Percentiles rank a stretch among this genome's conserved stretches.
These are phyloP conservation scores for Phortica variegata DNA, from an alignment of 1,140 invertebrate genomes.

Conservation along the genomic window DNA sequence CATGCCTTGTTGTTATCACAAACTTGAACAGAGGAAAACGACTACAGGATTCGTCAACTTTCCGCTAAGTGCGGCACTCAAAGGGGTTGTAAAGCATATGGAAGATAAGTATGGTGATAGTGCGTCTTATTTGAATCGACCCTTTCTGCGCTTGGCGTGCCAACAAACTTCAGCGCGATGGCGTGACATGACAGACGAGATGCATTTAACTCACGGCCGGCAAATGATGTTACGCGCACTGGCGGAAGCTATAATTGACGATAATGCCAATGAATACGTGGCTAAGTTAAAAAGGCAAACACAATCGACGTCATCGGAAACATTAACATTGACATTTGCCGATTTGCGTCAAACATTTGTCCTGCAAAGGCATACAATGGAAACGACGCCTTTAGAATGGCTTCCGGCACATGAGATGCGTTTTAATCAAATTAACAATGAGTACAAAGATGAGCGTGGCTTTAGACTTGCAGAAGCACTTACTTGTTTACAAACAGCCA, in stretches of 20 bases:
- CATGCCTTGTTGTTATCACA: conserved; percentile 87
- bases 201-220: conserved; percentile 29
- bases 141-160: conserved; percentile 69
- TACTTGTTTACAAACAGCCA: conserved; percentile 40
- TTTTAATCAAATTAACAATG: conserved; percentile 18
- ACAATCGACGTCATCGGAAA: too few relatives aligned
- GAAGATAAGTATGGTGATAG: background rate
- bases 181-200: conserved; percentile 2
- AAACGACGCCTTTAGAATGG: conserved; percentile 15
- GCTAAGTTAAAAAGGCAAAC: conserved; percentile 14
- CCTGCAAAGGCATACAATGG: conserved; percentile 3
- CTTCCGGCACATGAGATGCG: conserved; percentile 15
- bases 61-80: conserved; percentile 60
- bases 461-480: conserved; percentile 34
- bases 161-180: conserved; percentile 41
- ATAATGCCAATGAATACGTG: conserved; percentile 13
- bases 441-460: conserved; percentile 21
- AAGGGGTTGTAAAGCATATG: conserved; percentile 6
- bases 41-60: conserved; percentile 62
- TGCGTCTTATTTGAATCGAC: conserved; percentile 59
- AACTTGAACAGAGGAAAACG: conserved; percentile 58
- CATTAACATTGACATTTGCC: background rate
- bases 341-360: conserved; percentile 14
- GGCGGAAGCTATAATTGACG: conserved; percentile 23
- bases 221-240: conserved; percentile 40